Percentiles rank a stretch among this genome's conserved stretches.
Evolutionary conservation across 2,113 vertebrate genomes (phyloP).

Genomic region (Leucoraja erinaceus): DNA sequence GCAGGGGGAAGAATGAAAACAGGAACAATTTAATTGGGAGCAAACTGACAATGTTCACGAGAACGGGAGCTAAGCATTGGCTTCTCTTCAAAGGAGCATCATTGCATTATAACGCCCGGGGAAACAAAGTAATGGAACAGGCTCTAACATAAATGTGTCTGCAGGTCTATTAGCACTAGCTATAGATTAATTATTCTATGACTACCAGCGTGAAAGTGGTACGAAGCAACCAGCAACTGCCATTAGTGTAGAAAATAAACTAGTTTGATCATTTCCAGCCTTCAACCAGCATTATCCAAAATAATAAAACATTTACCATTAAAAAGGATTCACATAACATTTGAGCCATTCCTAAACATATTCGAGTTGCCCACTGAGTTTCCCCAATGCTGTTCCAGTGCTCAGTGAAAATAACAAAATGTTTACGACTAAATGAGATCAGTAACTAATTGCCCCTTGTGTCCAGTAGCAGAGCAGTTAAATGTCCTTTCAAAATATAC

Average conservation of each 20-base stretch:
- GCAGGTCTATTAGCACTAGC: neutral
- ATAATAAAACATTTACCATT: neutral
- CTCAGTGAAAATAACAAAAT: neutral
- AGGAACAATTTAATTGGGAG: neutral
- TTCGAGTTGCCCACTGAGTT: neutral
- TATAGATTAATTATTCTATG: neutral
- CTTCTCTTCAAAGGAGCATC: constrained; percentile 11
- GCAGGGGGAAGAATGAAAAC: neutral
- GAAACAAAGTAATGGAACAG: neutral
- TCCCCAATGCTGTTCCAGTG: neutral
- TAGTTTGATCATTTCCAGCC: neutral
- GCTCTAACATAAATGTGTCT: constrained; percentile 18
- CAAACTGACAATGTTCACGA: constrained; percentile 9
- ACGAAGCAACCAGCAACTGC: neutral
- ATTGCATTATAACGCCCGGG: neutral
- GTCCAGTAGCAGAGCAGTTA: neutral
- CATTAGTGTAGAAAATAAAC: neutral
- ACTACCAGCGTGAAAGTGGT: neutral
- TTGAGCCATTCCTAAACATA: neutral
- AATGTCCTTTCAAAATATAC: neutral
- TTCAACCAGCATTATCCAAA: neutral
- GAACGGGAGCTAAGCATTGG: neutral
- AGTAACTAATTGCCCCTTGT: neutral
- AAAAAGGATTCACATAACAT: neutral
- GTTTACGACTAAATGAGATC: neutral